These are phyloP conservation scores for Ceriagrion tenellum DNA, from an alignment of 2,888 invertebrate genomes.

Conservation along the genomic window DNA sequence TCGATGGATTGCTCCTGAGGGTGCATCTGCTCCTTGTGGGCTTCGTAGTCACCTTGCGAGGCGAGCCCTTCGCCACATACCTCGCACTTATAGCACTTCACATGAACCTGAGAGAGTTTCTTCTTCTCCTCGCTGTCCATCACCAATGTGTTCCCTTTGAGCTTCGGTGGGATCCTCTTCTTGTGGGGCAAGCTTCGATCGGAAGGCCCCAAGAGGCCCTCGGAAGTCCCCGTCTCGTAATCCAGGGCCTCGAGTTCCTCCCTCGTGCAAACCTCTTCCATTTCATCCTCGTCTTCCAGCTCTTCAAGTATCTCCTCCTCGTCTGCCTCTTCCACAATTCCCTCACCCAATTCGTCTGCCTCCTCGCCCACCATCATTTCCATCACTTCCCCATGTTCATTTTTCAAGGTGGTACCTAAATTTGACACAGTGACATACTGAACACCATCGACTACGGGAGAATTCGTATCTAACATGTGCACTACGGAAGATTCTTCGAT, in stretches of 20 bases:
- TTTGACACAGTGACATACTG: conserved; percentile 58
- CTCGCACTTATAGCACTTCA: conserved; percentile 77
- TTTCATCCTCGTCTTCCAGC: conserved; percentile 71
- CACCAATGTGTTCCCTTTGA: conserved; percentile 77
- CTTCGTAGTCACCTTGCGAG: conserved; percentile 75
- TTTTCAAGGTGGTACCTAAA: conserved; percentile 44
- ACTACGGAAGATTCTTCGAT: conserved; percentile 49
- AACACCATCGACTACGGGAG: conserved; percentile 56
- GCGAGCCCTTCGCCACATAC: conserved; percentile 79
- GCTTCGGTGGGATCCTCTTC: conserved; percentile 89
- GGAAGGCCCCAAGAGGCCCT: conserved; percentile 74
- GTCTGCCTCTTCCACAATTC: conserved; percentile 77
- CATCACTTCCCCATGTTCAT: conserved; percentile 55
- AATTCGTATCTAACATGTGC: conserved; percentile 54
- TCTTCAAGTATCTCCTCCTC: conserved; percentile 72
- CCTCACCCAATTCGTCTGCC: conserved; percentile 72
- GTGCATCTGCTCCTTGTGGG: conserved; percentile 72
- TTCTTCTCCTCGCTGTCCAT: conserved; percentile 73
- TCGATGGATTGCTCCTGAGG: conserved; percentile 70
- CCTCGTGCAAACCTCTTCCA: conserved; percentile 55
- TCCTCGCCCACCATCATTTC: conserved; percentile 54
- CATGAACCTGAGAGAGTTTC: conserved; percentile 72
- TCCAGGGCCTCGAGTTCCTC: conserved; percentile 76
- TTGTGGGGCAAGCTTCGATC: conserved; percentile 88
- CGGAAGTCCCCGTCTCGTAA: conserved; percentile 76